phyloP scores from a whole-genome alignment of 2,888 invertebrate species.

The Ophion ventricosus region DNA sequence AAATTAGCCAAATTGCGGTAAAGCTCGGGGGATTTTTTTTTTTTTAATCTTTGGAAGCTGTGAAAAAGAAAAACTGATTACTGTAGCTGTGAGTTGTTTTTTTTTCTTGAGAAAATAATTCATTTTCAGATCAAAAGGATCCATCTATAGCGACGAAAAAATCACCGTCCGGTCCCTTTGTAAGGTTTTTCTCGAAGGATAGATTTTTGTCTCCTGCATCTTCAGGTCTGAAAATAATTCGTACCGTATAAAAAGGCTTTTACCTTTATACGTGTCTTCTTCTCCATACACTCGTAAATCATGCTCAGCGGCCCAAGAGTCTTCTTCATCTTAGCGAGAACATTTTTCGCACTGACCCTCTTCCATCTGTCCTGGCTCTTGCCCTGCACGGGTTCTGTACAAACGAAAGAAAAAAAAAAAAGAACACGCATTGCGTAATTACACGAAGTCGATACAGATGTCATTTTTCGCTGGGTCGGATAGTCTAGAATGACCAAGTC shows the following conservation, averaged over 20 bases:
- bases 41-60: too few relatives aligned
- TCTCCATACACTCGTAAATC: constrained; percentile 87
- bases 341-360: constrained; percentile 80
- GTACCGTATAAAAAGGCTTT: constrained; percentile 63
- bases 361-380: constrained; percentile 65
- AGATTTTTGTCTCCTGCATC: neutral
- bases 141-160: neutral
- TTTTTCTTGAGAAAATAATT: neutral
- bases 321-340: constrained; percentile 85
- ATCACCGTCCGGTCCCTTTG: neutral
- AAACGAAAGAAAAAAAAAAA: constrained; percentile 34
- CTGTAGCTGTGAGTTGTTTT: too few relatives aligned
- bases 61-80: too few relatives aligned
- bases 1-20: neutral
- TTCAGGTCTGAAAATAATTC: neutral
- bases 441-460: too few relatives aligned
- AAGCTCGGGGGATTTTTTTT: too few relatives aligned
- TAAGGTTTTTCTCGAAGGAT: neutral
- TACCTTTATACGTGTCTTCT: constrained; percentile 87
- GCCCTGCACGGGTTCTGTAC: constrained; percentile 72
- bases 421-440: neutral
- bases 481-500: too few relatives aligned
- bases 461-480: too few relatives aligned
- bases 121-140: neutral
- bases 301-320: constrained; percentile 86